These are phyloP conservation scores for Hormiphora californensis DNA, from an alignment of 37 sponge, comb jelly and placozoan genomes.

Conservation along the genomic window DNA sequence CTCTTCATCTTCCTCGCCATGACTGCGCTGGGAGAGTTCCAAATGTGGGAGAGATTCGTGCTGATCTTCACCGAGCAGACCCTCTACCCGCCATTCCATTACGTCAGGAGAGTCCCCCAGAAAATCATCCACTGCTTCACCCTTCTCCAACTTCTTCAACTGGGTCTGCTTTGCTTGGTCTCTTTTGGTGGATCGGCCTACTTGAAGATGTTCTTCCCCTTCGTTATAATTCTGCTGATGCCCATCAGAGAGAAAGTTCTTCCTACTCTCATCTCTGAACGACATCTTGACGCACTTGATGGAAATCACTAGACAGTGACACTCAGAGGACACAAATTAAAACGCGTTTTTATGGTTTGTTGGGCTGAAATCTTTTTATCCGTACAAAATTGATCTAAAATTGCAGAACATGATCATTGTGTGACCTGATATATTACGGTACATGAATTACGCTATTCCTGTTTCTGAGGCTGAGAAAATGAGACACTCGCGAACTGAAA, in stretches of 20 bases:
- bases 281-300: slow-evolving; percentile 9
- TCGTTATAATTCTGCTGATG: slow-evolving; percentile 22
- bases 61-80: slow-evolving; percentile 54
- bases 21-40: neutral
- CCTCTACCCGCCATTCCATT: slow-evolving; percentile 52
- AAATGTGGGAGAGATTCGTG: slow-evolving; percentile 39
- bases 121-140: slow-evolving; percentile 51
- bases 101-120: slow-evolving; percentile 56
- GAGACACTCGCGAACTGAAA: no score
- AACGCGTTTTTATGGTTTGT: no score
- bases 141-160: slow-evolving; percentile 20
- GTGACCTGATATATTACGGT: no score
- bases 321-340: no score
- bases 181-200: slow-evolving; percentile 13
- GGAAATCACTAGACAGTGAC: slow-evolving; percentile 41
- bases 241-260: slow-evolving; percentile 48
- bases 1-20: slow-evolving; percentile 38
- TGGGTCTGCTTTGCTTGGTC: neutral
- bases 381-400: no score
- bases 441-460: no score
- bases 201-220: slow-evolving; percentile 45
- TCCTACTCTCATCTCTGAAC: neutral
- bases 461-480: no score
- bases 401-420: no score
- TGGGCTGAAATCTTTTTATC: no score